Evolutionary conservation across 1,140 invertebrate species (phyloP).

Genomic region (Eupeodes corollae): DNA sequence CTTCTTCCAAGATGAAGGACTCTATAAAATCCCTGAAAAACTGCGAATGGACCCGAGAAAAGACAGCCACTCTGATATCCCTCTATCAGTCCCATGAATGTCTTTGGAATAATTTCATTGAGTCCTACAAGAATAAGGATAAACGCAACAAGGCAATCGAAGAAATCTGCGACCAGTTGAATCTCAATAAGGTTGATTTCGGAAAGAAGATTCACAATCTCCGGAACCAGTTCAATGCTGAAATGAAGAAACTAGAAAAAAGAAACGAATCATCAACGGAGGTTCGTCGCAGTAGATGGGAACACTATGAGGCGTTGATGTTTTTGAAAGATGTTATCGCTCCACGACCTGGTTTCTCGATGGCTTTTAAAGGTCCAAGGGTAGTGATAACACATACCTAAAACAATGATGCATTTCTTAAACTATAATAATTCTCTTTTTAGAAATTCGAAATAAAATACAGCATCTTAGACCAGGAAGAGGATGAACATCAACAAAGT

Average conservation of each 20-base stretch:
- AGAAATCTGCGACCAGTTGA: constrained; percentile 17
- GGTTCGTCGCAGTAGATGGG: constrained; percentile 20
- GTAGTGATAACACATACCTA: too few relatives aligned
- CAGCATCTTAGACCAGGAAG: neutral
- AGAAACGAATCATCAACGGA: constrained; percentile 11
- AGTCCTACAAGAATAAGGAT: constrained; percentile 27
- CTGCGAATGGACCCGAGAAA: constrained; percentile 27
- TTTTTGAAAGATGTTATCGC: constrained; percentile 25
- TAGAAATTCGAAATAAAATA: neutral
- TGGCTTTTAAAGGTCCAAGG: neutral
- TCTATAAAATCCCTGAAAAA: constrained; percentile 4
- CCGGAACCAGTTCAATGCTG: constrained; percentile 32
- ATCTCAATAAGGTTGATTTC: constrained; percentile 26
- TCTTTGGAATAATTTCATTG: constrained; percentile 28
- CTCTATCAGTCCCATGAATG: constrained; percentile 27
- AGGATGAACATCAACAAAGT: too few relatives aligned
- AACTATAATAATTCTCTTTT: too few relatives aligned
- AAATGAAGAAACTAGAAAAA: constrained; percentile 27
- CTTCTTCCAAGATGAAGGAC: too few relatives aligned
- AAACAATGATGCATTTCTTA: too few relatives aligned
- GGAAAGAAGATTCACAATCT: constrained; percentile 33
- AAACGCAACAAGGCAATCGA: constrained; percentile 23
- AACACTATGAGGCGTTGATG: constrained; percentile 26
- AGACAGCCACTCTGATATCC: constrained; percentile 27
- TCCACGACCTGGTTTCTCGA: constrained; percentile 19